A percentile compares a stretch with the other conserved stretches of the same genome.
phyloP scores from a whole-genome alignment of 2,888 invertebrate species.

The Parascotia fuliginaria region DNA sequence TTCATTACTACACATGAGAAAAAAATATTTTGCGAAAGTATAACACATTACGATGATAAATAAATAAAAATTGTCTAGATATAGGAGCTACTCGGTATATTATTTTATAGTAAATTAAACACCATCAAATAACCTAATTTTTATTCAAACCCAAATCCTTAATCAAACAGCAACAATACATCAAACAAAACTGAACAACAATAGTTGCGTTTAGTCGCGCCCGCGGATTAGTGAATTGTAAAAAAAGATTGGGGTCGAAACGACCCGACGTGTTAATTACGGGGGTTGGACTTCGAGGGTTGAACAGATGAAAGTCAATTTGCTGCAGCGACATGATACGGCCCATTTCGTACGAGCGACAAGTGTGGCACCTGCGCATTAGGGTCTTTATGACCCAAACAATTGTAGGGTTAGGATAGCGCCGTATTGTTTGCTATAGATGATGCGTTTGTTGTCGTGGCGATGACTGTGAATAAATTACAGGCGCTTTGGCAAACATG shows the following conservation, averaged over 20 bases:
- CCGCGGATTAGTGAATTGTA: constrained; percentile 84
- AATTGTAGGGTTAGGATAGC: constrained; percentile 52
- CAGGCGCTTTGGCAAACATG: not conserved
- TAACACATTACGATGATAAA: too few relatives aligned
- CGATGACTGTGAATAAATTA: constrained; percentile 11
- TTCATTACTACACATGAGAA: too few relatives aligned
- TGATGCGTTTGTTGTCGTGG: constrained; percentile 17
- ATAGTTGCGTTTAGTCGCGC: constrained; percentile 78
- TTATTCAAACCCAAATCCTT: constrained; percentile 44
- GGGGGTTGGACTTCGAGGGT: constrained; percentile 80
- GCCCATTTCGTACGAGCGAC: constrained; percentile 87
- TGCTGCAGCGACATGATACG: constrained; percentile 88
- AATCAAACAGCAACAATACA: constrained; percentile 53
- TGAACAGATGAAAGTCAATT: constrained; percentile 87
- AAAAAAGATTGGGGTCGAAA: constrained; percentile 78
- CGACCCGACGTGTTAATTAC: constrained; percentile 85
- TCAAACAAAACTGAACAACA: constrained; percentile 65
- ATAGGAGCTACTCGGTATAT: too few relatives aligned
- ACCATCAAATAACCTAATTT: constrained; percentile 27
- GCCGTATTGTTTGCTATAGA: constrained; percentile 38
- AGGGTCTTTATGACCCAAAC: constrained; percentile 69
- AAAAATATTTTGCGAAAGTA: too few relatives aligned
- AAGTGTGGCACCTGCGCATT: constrained; percentile 84
- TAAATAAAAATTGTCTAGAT: too few relatives aligned
- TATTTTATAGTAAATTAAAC: constrained; percentile 13